Evolutionary conservation across 2,113 vertebrate genomes (phyloP).

Genomic region (Lepisosteus osseus): DNA sequence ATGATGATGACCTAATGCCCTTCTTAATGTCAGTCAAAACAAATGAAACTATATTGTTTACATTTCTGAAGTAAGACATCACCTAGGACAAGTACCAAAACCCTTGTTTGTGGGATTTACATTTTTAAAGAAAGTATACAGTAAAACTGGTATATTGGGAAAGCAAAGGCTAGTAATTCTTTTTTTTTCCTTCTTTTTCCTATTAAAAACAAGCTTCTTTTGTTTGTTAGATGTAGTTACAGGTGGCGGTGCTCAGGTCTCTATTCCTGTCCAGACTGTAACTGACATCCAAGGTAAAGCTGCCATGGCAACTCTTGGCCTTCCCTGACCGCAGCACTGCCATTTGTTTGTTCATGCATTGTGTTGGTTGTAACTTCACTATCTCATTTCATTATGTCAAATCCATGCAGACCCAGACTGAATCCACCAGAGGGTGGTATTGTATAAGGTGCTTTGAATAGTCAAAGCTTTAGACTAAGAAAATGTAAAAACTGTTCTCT

Average conservation of each 20-base stretch:
- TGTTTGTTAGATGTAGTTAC: constrained; percentile 52
- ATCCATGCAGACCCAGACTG: constrained; percentile 32
- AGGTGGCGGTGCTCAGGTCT: constrained; percentile 52
- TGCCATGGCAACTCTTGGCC: constrained; percentile 14
- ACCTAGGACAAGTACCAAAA: too few species aligned
- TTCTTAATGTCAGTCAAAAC: too few species aligned
- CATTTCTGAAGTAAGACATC: too few species aligned
- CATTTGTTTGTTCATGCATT: constrained; percentile 16
- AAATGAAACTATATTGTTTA: too few species aligned
- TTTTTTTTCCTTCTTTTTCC: constrained; percentile 24
- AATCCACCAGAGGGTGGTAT: constrained; percentile 64
- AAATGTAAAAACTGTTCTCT: too few species aligned
- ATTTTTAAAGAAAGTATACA: too few species aligned
- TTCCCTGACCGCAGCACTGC: constrained; percentile 9
- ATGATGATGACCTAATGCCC: too few species aligned
- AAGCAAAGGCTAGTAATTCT: constrained; percentile 19
- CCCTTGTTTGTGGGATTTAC: too few species aligned
- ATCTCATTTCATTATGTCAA: constrained; percentile 24
- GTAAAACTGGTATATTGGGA: too few species aligned
- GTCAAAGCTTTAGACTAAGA: background rate
- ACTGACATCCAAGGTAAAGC: constrained; percentile 60
- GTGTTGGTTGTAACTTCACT: background rate
- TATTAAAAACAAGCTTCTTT: constrained; percentile 41
- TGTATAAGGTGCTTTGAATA: constrained; percentile 41
- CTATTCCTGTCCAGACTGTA: constrained; percentile 53